These are phyloP conservation scores for Bovichtus diacanthus DNA, from an alignment of 2,797 vertebrate species.

Conservation along the genomic window DNA sequence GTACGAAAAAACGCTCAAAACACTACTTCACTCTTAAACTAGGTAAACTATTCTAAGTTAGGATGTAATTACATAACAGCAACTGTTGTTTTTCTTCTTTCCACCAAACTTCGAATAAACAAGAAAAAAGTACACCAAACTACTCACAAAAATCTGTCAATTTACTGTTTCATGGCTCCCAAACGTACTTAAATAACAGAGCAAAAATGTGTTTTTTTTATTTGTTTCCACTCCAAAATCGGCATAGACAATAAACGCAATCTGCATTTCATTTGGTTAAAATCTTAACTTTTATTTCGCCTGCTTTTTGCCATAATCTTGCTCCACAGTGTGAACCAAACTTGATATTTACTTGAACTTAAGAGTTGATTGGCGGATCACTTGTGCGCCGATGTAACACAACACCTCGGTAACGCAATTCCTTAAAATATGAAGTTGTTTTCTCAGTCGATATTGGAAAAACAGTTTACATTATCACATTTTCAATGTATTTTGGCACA, in stretches of 20 bases:
- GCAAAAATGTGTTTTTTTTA: too few species aligned
- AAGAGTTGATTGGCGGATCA: not conserved
- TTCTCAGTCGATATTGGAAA: accelerated
- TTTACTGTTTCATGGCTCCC: not conserved
- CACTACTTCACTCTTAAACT: accelerated
- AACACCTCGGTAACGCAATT: not conserved
- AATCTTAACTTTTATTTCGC: not conserved
- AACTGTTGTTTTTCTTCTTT: slow-evolving; percentile 1
- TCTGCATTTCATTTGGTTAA: accelerated
- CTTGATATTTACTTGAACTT: slow-evolving; percentile 33
- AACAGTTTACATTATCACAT: accelerated
- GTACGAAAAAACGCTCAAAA: not conserved
- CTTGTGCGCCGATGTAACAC: slow-evolving; percentile 20
- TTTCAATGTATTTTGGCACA: not conserved
- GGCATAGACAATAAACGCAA: accelerated
- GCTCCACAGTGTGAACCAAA: slow-evolving; percentile 4
- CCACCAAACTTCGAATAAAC: not conserved
- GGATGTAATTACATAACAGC: not conserved
- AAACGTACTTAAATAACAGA: not conserved
- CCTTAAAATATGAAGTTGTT: not conserved
- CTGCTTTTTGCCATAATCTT: not conserved
- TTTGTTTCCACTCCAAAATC: too few species aligned
- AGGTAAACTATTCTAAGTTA: accelerated
- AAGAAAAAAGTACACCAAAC: slow-evolving; percentile 12
- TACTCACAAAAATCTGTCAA: not conserved